Evolutionary conservation across 1,140 invertebrate species (phyloP), one percentile per base, ranked within the genome.

Genomic region (Anoplophora glabripennis): DNA sequence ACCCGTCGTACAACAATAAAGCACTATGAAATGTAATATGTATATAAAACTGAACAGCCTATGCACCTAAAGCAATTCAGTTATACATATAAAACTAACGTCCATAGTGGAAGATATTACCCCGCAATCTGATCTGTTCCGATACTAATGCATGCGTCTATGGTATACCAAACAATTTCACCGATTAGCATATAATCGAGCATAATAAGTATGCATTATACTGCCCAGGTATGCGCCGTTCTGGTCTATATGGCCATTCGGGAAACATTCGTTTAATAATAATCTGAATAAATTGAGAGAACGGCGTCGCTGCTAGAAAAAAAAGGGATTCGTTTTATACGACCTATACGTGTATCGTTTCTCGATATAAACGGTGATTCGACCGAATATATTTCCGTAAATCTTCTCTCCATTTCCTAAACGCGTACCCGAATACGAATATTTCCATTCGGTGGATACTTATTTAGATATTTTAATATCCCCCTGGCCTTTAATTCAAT

Each of bases 231-330:
- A 40, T 52, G 49, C 36, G 28, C 28, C 34, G 40, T 35, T 40
- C 35, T 18, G 35, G 49, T 38, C 34, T 52, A 52, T 52, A 35
- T 52, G 49, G 49, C 49, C 17, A 40, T 52, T 52, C 17, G 36
- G 49, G 38, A 52, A 14, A 52, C 35, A 52, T 52, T 33, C 36
- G 35, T 17, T 18, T 52, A 52, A 52, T 52, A 52, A 52, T 52
- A 52, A 52, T 52, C 49, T 33, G 49, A 15, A 52, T 52, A 52
- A n/a, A 52, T 52, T 52, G 49, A 52, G 49, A 21, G 49, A 52
- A 52, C 49, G 35, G 35, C 17, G 11, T 35, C 14, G 34, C 34
- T 40, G 34, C 40, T 28, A 4, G 35, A 21, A 40, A 52, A 51
- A 51, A 52, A 34, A 37, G 49, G 49, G 35, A 52, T 52, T 52